phyloP scores from a whole-genome alignment of 2,113 vertebrate species.

The Macaca fascicularis region T2T-MFA8v1.1 NC_088381.1:152225001-152225500 shows the following conservation, averaged over 20 bases:
- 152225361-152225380: no score
- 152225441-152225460: rapidly evolving
- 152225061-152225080: neutral
- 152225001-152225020: neutral
- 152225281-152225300: no score
- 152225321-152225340: no score
- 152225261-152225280: neutral
- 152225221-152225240: neutral
- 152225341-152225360: no score
- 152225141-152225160: rapidly evolving
- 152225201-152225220: neutral
- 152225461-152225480: neutral
- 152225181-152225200: neutral
- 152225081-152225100: neutral
- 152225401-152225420: neutral
- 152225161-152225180: neutral
- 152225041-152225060: neutral
- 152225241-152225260: rapidly evolving
- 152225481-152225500: neutral
- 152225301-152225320: no score
- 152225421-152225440: neutral
- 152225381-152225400: no score
- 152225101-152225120: neutral
- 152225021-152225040: neutral
- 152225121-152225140: rapidly evolving